phyloP scores from a whole-genome alignment of 2,113 vertebrate genomes.

The Eonycteris spelaea region DNA sequence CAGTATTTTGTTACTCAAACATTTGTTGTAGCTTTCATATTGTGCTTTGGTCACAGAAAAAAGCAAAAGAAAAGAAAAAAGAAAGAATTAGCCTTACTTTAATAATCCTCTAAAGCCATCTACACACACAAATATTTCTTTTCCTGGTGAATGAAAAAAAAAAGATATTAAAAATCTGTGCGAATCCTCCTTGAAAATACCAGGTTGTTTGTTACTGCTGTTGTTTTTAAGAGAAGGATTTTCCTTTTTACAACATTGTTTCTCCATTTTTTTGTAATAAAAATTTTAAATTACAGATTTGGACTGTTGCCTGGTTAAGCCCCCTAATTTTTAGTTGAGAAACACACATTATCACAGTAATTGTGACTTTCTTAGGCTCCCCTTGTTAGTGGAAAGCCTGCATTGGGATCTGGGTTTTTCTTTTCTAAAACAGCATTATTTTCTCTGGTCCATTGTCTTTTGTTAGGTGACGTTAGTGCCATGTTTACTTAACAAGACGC shows the following conservation, averaged over 20 bases:
- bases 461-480: not conserved
- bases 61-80: not conserved
- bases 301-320: not conserved
- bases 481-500: not conserved
- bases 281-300: conserved; percentile 22
- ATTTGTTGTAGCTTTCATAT: not conserved
- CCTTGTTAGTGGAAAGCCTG: not conserved
- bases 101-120: conserved; percentile 15
- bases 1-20: not conserved
- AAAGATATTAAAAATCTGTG: too few species aligned
- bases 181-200: too few species aligned
- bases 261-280: not conserved
- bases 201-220: not conserved
- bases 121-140: not conserved
- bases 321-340: conserved; percentile 6
- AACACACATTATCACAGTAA: not conserved
- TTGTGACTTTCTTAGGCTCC: not conserved
- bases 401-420: not conserved
- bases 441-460: conserved; percentile 19
- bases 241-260: not conserved
- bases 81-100: not conserved
- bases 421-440: conserved; percentile 1
- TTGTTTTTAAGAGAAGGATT: not conserved
- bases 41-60: conserved; percentile 5
- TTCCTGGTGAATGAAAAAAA: not conserved